These are phyloP conservation scores for Tupiocoris notatus DNA, from an alignment of 2,888 invertebrate genomes.

Conservation along the genomic window DNA sequence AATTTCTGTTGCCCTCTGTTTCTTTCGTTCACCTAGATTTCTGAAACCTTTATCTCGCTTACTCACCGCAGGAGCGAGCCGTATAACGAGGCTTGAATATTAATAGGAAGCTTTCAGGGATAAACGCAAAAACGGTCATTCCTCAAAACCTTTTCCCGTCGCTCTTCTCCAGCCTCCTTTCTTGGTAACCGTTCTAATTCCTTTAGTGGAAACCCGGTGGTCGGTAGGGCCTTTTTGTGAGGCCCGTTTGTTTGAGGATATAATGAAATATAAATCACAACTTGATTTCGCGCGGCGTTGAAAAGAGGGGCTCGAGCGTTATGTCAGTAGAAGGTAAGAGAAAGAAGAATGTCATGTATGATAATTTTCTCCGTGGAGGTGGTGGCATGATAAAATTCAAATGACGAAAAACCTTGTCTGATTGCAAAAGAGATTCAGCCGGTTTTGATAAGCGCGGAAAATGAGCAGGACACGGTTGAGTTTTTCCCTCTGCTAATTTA, in stretches of 20 bases:
- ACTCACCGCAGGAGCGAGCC: not conserved
- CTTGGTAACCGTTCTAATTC: not conserved
- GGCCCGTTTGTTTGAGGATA: not conserved
- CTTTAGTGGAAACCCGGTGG: not conserved
- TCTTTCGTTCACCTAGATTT: too few relatives aligned
- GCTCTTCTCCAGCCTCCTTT: not conserved
- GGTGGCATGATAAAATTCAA: not conserved
- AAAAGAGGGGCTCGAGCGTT: not conserved
- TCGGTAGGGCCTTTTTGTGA: not conserved
- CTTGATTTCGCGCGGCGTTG: conserved; percentile 2
- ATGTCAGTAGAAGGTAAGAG: not conserved
- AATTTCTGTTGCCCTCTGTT: too few relatives aligned
- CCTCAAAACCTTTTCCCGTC: not conserved
- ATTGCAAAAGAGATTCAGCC: not conserved
- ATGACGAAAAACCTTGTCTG: not conserved
- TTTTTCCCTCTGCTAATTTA: too few relatives aligned
- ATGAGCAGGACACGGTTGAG: too few relatives aligned
- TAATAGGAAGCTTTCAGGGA: not conserved
- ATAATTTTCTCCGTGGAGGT: conserved; percentile 6
- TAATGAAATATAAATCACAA: conserved; percentile 18
- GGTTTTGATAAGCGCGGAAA: not conserved
- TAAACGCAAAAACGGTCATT: not conserved
- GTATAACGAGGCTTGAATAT: not conserved
- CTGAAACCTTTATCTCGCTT: not conserved
- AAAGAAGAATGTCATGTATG: conserved; percentile 13